phyloP scores from a whole-genome alignment of 1,140 invertebrate genomes.

The Elymnias hypermnestra region DNA sequence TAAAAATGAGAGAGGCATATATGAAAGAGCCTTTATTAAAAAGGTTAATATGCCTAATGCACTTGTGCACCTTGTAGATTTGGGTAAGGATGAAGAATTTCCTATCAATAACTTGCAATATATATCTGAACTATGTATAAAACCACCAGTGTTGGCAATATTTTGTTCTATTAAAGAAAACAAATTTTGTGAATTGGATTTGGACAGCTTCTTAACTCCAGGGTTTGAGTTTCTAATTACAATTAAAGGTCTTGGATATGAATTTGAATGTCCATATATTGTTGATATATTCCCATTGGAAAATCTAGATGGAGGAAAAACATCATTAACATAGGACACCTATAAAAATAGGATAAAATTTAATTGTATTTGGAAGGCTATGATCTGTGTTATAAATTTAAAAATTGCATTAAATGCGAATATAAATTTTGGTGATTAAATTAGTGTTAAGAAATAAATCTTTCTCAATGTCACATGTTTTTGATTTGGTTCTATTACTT shows the following conservation, averaged over 20 bases:
- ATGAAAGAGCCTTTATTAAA: slow-evolving; percentile 17
- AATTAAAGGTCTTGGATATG: slow-evolving; percentile 4
- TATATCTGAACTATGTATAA: slow-evolving; percentile 9
- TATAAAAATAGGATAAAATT: no score
- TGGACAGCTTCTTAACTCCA: slow-evolving; percentile 2
- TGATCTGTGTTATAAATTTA: no score
- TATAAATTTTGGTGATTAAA: no score
- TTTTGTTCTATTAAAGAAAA: slow-evolving; percentile 6
- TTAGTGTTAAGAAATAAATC: no score
- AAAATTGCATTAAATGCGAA: no score
- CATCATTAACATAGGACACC: not conserved
- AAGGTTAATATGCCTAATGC: slow-evolving; percentile 5
- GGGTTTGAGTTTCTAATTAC: slow-evolving; percentile 12
- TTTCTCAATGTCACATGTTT: no score
- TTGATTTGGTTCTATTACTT: no score
- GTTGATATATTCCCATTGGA: slow-evolving; percentile 3
- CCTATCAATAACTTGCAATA: slow-evolving; percentile 10
- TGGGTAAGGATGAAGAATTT: slow-evolving; percentile 14
- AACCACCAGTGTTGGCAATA: slow-evolving; percentile 6
- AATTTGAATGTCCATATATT: slow-evolving; percentile 10
- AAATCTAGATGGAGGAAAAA: not conserved
- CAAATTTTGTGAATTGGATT: slow-evolving; percentile 8
- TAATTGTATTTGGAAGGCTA: no score
- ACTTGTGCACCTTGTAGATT: slow-evolving; percentile 13
- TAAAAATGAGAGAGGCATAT: slow-evolving; percentile 5